These are phyloP conservation scores for Octopus bimaculoides DNA, from an alignment of 1,140 invertebrate species.

Conservation along the genomic window DNA sequence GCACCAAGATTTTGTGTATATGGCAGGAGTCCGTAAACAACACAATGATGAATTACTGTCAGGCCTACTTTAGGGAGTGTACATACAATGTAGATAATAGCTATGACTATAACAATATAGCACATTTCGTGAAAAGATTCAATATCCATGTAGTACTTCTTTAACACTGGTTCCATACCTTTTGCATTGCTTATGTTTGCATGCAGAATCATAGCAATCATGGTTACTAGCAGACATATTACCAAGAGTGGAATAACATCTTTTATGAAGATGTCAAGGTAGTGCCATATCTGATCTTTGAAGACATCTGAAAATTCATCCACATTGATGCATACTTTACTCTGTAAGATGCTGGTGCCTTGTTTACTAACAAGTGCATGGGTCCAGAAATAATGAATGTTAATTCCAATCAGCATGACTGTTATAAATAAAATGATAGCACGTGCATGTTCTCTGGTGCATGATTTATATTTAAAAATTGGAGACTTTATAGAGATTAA, in stretches of 20 bases:
- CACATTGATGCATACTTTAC: constrained; percentile 28
- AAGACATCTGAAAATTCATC: constrained; percentile 40
- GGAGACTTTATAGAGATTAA: constrained; percentile 45
- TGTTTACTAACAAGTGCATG: constrained; percentile 35
- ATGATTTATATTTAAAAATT: constrained; percentile 41
- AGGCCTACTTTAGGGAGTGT: constrained; percentile 17
- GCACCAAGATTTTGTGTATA: not conserved
- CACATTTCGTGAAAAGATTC: constrained; percentile 36
- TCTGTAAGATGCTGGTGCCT: constrained; percentile 19
- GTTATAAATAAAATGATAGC: constrained; percentile 47
- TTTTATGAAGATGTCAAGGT: constrained; percentile 36
- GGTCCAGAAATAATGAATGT: constrained; percentile 56
- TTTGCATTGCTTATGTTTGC: constrained; percentile 10
- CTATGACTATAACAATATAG: constrained; percentile 28
- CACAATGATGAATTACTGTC: constrained; percentile 14
- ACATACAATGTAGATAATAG: constrained; percentile 18
- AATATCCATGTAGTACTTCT: constrained; percentile 47
- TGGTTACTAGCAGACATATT: constrained; percentile 27
- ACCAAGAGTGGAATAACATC: constrained; percentile 39
- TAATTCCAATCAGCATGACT: constrained; percentile 48
- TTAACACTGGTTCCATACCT: constrained; percentile 25
- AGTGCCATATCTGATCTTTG: constrained; percentile 41
- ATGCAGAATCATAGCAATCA: constrained; percentile 12
- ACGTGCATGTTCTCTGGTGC: constrained; percentile 45
- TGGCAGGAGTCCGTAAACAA: not conserved